These are phyloP conservation scores for Erpobdella octoculata DNA, from an alignment of 2,888 invertebrate genomes.

Conservation along the genomic window DNA sequence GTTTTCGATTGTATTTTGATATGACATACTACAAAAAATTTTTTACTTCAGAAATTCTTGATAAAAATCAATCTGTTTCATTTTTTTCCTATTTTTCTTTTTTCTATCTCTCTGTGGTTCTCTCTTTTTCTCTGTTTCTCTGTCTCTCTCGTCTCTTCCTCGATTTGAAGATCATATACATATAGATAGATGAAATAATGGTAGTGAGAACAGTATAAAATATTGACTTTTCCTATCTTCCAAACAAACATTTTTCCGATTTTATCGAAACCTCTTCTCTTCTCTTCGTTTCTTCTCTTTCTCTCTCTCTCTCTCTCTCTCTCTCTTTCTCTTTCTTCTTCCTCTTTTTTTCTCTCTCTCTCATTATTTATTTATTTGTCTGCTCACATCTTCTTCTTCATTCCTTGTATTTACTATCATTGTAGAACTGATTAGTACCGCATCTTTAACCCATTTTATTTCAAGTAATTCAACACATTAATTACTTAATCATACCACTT, in stretches of 20 bases:
- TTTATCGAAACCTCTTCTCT: too few relatives aligned
- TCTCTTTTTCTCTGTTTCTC: neutral
- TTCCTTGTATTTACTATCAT: too few relatives aligned
- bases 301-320: constrained; percentile 10
- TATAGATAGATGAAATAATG: too few relatives aligned
- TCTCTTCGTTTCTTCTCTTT: neutral
- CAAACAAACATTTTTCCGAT: too few relatives aligned
- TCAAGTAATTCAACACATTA: too few relatives aligned
- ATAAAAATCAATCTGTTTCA: neutral
- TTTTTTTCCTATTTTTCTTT: constrained; percentile 8
- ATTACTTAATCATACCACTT: too few relatives aligned
- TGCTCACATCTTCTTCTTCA: neutral
- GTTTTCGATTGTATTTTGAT: too few relatives aligned
- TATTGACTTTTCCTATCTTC: too few relatives aligned
- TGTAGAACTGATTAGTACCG: too few relatives aligned
- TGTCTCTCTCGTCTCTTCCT: neutral
- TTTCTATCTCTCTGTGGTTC: neutral
- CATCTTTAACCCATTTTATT: too few relatives aligned
- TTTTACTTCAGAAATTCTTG: neutral
- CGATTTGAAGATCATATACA: neutral
- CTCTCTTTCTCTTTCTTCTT: neutral
- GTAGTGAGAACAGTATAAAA: too few relatives aligned
- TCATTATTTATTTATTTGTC: neutral
- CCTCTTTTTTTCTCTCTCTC: neutral
- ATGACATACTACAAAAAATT: too few relatives aligned